phyloP scores from a whole-genome alignment of 2,113 vertebrate species.

The Prinia subflava region DNA sequence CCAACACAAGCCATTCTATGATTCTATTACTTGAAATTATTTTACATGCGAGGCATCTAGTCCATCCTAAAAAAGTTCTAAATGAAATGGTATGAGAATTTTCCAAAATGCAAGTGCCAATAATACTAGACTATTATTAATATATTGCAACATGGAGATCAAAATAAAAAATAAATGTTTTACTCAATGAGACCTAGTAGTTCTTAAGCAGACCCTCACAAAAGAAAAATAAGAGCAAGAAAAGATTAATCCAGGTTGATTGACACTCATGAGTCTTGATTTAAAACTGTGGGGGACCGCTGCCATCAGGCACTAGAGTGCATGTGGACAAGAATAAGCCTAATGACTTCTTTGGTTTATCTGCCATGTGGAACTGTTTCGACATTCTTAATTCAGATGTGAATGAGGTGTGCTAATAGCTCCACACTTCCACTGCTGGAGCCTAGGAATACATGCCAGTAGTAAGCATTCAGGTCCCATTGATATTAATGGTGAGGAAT shows the following conservation, averaged over 20 bases:
- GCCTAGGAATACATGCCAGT: not conserved
- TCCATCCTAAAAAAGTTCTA: not conserved
- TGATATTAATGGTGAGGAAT: conserved; percentile 56
- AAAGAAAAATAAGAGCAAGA: conserved; percentile 10
- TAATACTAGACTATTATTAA: conserved; percentile 26
- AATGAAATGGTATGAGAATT: conserved; percentile 4
- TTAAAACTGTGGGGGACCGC: conserved; percentile 12
- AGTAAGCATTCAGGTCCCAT: not conserved
- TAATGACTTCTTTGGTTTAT: conserved; percentile 54
- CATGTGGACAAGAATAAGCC: conserved; percentile 1
- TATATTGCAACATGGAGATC: conserved; percentile 34
- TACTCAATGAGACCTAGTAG: not conserved
- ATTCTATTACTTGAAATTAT: not conserved
- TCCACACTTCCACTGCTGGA: not conserved
- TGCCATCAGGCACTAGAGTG: not conserved
- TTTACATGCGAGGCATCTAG: not conserved
- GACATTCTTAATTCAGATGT: not conserved
- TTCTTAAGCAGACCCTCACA: conserved; percentile 14
- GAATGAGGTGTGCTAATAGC: not conserved
- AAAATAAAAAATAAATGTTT: conserved; percentile 50
- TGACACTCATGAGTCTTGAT: conserved; percentile 25
- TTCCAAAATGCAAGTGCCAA: conserved; percentile 5
- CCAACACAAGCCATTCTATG: not conserved
- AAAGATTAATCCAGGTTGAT: not conserved
- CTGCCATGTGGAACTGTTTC: conserved; percentile 30